phyloP scores from a whole-genome alignment of 2,113 vertebrate species.

The Malurus elegans region DNA sequence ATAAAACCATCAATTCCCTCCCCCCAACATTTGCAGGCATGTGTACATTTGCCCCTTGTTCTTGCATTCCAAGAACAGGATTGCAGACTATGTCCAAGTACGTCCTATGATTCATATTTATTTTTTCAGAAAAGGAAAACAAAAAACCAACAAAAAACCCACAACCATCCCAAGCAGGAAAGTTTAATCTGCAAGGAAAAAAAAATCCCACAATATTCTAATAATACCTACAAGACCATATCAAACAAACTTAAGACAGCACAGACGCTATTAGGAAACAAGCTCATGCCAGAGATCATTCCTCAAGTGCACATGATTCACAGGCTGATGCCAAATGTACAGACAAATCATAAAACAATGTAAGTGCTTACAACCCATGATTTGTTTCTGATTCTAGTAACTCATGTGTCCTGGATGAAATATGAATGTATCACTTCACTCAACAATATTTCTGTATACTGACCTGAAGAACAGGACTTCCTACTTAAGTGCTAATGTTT shows the following conservation, averaged over 20 bases:
- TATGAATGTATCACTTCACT: neutral
- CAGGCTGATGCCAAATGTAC: neutral
- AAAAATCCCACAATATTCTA: neutral
- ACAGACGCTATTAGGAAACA: neutral
- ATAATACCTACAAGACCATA: neutral
- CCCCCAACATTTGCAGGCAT: neutral
- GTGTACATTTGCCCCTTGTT: neutral
- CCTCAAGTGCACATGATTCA: neutral
- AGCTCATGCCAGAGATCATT: neutral
- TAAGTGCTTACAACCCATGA: neutral
- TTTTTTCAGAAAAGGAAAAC: neutral
- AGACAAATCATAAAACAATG: neutral
- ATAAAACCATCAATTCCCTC: neutral
- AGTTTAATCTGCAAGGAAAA: neutral
- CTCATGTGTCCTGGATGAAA: neutral
- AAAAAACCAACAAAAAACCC: neutral
- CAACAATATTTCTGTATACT: neutral
- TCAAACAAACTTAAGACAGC: neutral
- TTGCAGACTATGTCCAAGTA: neutral
- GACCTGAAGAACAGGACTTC: neutral
- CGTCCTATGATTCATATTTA: neutral
- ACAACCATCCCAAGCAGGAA: neutral
- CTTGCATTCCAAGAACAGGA: neutral
- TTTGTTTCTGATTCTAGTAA: neutral
- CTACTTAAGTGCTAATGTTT: neutral